Percentiles rank a stretch among this genome's conserved stretches.
phyloP scores from a whole-genome alignment of 2,797 vertebrate genomes.

The Falco berigora region DNA sequence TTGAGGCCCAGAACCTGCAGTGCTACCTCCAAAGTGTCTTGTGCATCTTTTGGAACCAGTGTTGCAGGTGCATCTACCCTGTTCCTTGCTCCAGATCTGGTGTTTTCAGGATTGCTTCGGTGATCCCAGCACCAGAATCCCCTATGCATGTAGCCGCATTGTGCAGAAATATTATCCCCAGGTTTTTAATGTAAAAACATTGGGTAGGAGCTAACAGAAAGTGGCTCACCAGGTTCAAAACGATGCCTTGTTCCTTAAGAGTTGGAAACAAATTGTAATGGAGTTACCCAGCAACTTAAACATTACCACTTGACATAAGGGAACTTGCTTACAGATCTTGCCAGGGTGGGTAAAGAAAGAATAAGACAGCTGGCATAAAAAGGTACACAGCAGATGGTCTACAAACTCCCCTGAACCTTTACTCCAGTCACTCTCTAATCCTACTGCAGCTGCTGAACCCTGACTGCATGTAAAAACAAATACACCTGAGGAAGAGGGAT shows the following conservation, averaged over 20 bases:
- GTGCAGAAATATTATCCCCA: neutral
- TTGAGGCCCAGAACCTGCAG: neutral
- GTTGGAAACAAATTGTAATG: neutral
- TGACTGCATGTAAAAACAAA: neutral
- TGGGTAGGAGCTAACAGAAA: neutral
- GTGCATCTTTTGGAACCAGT: neutral
- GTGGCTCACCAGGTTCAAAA: neutral
- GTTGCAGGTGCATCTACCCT: neutral
- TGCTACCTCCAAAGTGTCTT: neutral
- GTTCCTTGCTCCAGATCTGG: neutral
- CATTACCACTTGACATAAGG: neutral
- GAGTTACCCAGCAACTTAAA: neutral
- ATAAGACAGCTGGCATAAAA: neutral
- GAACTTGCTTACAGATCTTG: neutral
- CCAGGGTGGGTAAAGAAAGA: neutral
- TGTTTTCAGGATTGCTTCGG: neutral
- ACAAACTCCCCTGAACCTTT: neutral
- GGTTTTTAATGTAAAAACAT: neutral
- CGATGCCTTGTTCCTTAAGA: neutral
- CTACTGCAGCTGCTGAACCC: neutral
- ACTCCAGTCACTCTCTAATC: neutral
- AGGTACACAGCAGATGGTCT: neutral
- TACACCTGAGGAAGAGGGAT: neutral
- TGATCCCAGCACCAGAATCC: neutral
- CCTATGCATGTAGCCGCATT: fast-evolving